phyloP scores from a whole-genome alignment of 2,888 invertebrate species.

The Eupithecia subfuscata region DNA sequence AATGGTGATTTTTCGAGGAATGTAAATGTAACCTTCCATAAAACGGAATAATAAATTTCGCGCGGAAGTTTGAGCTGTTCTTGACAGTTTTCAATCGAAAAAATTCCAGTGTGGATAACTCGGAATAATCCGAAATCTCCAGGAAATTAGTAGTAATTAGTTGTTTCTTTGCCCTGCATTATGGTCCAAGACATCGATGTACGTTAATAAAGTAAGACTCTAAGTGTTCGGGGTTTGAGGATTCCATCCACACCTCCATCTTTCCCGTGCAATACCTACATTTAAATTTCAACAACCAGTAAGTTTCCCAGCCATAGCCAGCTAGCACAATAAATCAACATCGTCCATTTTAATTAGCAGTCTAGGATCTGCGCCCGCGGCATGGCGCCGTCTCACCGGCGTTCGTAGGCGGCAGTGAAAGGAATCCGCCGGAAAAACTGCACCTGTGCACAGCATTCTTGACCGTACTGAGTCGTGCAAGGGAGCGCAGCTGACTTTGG shows the following conservation, averaged over 20 bases:
- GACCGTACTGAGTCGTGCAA: slow-evolving; percentile 11
- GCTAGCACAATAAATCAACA: slow-evolving; percentile 54
- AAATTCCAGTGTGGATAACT: neutral
- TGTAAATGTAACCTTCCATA: no score
- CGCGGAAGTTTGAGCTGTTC: neutral
- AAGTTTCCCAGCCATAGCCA: slow-evolving; percentile 18
- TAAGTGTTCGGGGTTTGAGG: neutral
- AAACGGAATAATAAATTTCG: neutral
- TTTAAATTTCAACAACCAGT: slow-evolving; percentile 2
- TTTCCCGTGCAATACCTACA: neutral
- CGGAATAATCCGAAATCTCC: neutral
- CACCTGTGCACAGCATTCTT: slow-evolving; percentile 37
- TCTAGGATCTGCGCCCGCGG: slow-evolving; percentile 59
- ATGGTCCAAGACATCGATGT: neutral
- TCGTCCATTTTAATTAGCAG: slow-evolving; percentile 58
- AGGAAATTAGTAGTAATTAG: neutral
- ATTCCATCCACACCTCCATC: neutral
- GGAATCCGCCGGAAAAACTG: slow-evolving; percentile 38
- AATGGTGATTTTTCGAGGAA: neutral
- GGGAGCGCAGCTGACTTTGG: neutral
- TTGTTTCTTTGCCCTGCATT: neutral
- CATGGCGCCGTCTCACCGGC: slow-evolving; percentile 47
- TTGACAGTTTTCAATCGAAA: neutral
- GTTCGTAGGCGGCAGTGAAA: slow-evolving; percentile 44
- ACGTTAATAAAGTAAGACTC: neutral